Evolutionary conservation across 2,888 invertebrate genomes (phyloP), one percentile per base, ranked within the genome.

Genomic region (Thereva unica): DNA sequence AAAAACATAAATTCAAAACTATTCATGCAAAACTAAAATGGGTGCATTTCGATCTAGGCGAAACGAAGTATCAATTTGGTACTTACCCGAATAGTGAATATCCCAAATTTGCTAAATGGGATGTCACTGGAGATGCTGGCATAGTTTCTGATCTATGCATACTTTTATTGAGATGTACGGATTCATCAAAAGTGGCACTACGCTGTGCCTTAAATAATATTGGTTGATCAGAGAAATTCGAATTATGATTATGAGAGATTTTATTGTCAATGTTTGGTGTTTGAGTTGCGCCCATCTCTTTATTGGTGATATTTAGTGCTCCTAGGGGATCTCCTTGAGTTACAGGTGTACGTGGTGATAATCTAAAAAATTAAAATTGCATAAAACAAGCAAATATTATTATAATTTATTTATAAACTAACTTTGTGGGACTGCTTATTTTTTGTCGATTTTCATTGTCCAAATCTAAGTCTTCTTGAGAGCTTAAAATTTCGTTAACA

Each of bases 281-380:
- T 76, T 75, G 47, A 6, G 9, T 40, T 4, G 34, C 41, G 5
- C 61, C 75, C 73, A 52, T 49, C 2, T 34, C 55, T 9, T 67
- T 67, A 9, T 80, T 71, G 55, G 77, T 76, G 61, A 80, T 82
- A 66, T 84, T 80, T 2, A 95, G 83, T 4, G 95, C 93, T 5
- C 95, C 96, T 34, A 96, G 82, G 0, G 96, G 96, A 82, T 96
- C 96, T 79, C 95, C 94, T 76, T 92, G 88, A 0, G 95, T 91
- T 0, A 96, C 94, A 0, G 93, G 91, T 3, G 93, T 94, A 66
- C 93, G 85, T 42, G 89, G 89, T 0, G 90, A 89, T 55, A 87
- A 81, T 75, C 89, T 89, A 55, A 56, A 34, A 38, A 37, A 47
- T 35, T 52, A 61, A 61, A 44, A 54, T 37, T 45, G 44, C 47